These are phyloP conservation scores for Hylyphantes graminicola DNA, from an alignment of 1,140 invertebrate genomes.

Conservation along the genomic window DNA sequence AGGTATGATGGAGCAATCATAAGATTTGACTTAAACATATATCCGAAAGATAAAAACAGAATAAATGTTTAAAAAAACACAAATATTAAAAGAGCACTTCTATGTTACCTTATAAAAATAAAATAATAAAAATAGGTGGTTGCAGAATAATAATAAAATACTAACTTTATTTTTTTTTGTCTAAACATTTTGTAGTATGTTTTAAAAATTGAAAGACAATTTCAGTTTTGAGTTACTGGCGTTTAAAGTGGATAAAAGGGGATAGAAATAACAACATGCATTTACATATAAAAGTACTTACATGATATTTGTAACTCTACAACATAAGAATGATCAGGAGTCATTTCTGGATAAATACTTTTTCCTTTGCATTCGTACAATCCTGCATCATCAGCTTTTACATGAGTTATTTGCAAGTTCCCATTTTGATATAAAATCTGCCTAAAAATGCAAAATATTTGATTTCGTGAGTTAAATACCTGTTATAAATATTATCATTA, in stretches of 20 bases:
- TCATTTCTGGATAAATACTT: constrained; percentile 69
- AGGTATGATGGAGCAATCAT: too few species aligned
- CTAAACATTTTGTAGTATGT: too few species aligned
- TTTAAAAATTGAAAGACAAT: too few species aligned
- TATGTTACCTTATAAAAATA: too few species aligned
- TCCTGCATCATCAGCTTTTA: constrained; percentile 66
- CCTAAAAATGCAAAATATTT: constrained; percentile 64
- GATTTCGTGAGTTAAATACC: background rate
- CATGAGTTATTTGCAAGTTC: constrained; percentile 66
- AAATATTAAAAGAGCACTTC: too few species aligned
- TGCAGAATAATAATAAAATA: too few species aligned
- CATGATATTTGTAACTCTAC: constrained; percentile 76
- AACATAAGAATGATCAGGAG: constrained; percentile 74
- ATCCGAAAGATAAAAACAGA: too few species aligned
- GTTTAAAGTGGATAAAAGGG: background rate
- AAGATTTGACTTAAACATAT: too few species aligned
- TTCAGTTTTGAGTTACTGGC: too few species aligned
- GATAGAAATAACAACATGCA: background rate
- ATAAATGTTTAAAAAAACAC: too few species aligned
- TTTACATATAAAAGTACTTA: constrained; percentile 68
- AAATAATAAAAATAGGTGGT: too few species aligned
- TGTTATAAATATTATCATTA: background rate
- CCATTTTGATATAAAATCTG: constrained; percentile 67
- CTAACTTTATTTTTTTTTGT: too few species aligned
- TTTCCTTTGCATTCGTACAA: constrained; percentile 75